Evolutionary conservation across 2,113 vertebrate species (phyloP).

Genomic region (Cheilinus undulatus): DNA sequence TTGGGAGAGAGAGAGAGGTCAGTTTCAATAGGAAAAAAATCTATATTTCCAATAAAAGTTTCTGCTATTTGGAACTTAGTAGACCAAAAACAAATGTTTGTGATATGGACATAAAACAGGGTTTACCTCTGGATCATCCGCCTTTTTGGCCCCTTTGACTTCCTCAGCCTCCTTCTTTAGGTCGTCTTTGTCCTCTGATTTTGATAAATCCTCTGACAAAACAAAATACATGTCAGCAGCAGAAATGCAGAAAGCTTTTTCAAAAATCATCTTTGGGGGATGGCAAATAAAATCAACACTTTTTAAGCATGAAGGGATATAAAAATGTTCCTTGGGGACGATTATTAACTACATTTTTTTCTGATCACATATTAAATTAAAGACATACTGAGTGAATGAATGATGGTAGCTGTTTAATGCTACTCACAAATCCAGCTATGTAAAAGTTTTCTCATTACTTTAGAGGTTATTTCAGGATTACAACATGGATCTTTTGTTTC

Average conservation of each 20-base stretch:
- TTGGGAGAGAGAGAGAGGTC: not conserved
- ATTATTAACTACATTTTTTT: too few species aligned
- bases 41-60: not conserved
- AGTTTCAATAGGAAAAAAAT: not conserved
- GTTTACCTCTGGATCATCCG: constrained; percentile 68
- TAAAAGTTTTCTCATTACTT: not conserved
- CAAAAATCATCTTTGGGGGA: not conserved
- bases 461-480: too few species aligned
- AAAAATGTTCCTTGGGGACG: too few species aligned
- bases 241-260: not conserved
- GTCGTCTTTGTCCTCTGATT: constrained; percentile 76
- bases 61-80: not conserved
- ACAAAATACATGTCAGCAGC: constrained; percentile 1
- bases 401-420: too few species aligned
- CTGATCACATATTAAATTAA: too few species aligned
- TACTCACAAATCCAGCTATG: too few species aligned
- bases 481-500: not conserved
- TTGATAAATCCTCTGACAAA: constrained; percentile 74
- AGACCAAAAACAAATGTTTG: not conserved
- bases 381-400: too few species aligned
- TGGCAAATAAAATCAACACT: not conserved
- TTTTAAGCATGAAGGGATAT: too few species aligned
- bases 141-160: constrained; percentile 61
- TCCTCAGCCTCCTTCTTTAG: constrained; percentile 74
- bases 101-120: not conserved